Percentiles rank a stretch among this genome's conserved stretches.
phyloP scores from a whole-genome alignment of 1,140 invertebrate genomes.

The Rhynchophorus ferrugineus region DNA sequence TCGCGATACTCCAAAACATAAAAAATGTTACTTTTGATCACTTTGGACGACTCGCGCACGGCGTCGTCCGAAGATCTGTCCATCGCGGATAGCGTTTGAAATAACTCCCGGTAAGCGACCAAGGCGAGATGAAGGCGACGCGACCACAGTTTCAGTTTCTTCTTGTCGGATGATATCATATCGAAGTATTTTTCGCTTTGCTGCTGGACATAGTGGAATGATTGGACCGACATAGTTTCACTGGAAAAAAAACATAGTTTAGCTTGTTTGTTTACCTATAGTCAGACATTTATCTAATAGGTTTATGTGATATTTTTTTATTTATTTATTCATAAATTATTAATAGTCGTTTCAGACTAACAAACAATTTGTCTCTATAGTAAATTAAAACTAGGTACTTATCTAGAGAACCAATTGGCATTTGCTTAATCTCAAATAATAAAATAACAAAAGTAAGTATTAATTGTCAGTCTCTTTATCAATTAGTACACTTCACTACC shows the following conservation, averaged over 20 bases:
- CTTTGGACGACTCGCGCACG: constrained; percentile 68
- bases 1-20: constrained; percentile 93
- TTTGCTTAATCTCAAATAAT: too few species aligned
- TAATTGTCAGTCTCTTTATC: too few species aligned
- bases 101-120: constrained; percentile 58
- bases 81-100: constrained; percentile 73
- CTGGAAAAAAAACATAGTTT: constrained; percentile 41
- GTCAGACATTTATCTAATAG: too few species aligned
- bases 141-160: constrained; percentile 75
- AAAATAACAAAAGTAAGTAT: too few species aligned
- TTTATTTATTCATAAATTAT: too few species aligned
- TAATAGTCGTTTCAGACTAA: too few species aligned
- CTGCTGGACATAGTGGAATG: constrained; percentile 89
- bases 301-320: too few species aligned
- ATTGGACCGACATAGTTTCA: constrained; percentile 81
- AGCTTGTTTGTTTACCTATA: not conserved
- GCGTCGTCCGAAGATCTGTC: constrained; percentile 59
- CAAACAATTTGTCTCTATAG: too few species aligned
- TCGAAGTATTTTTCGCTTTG: constrained; percentile 86
- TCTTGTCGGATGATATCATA: constrained; percentile 79
- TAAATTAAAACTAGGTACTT: too few species aligned
- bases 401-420: too few species aligned
- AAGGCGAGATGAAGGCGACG: constrained; percentile 72
- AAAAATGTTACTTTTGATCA: constrained; percentile 88
- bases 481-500: too few species aligned